These are phyloP conservation scores for Melanerpes aurifrons DNA, from an alignment of 2,113 vertebrate species.

Conservation along the genomic window DNA sequence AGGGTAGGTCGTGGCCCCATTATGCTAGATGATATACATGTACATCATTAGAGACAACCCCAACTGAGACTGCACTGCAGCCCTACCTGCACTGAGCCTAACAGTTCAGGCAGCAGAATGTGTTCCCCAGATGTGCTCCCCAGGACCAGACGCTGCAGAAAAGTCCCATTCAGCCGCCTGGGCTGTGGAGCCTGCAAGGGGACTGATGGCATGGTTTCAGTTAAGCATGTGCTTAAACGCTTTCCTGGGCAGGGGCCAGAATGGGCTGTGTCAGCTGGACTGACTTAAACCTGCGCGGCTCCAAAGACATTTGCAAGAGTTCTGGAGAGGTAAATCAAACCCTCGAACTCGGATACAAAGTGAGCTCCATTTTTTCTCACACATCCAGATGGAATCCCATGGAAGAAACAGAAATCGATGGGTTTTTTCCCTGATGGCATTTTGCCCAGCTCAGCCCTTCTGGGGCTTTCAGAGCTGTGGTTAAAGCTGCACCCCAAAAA, in stretches of 20 bases:
- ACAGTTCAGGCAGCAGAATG: neutral
- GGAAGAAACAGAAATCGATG: neutral
- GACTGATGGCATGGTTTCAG: neutral
- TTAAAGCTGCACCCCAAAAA: neutral
- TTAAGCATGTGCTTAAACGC: slow-evolving; percentile 33
- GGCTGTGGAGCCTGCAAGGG: neutral
- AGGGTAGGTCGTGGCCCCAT: slow-evolving; percentile 3
- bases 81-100: neutral
- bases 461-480: neutral
- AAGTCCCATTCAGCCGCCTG: neutral
- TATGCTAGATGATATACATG: neutral
- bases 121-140: slow-evolving; percentile 67
- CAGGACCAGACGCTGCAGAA: neutral
- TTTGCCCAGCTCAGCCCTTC: slow-evolving; percentile 3
- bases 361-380: slow-evolving; percentile 2
- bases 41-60: slow-evolving; percentile 13
- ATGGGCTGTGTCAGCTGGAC: neutral
- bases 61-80: neutral
- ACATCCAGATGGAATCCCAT: neutral
- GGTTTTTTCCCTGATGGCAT: slow-evolving; percentile 28
- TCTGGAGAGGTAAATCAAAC: slow-evolving; percentile 42
- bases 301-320: slow-evolving; percentile 27
- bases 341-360: slow-evolving; percentile 16
- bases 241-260: slow-evolving; percentile 55
- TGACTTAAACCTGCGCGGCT: neutral